Evolutionary conservation across 2,888 invertebrate genomes (phyloP).

Genomic region (Eristalinus aeneus): DNA sequence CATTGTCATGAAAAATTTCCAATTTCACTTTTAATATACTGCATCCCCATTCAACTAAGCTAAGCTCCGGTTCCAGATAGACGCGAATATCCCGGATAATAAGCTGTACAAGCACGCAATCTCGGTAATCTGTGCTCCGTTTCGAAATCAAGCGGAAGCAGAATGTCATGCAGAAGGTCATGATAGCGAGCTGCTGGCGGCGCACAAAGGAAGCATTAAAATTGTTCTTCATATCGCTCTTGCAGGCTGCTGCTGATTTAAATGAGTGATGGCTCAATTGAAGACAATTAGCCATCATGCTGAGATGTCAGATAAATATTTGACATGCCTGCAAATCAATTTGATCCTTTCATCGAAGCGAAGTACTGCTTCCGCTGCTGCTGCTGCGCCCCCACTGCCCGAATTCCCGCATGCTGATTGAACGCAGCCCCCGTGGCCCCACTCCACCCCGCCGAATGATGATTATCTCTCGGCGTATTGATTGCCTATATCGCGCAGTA

Average conservation of each 20-base stretch:
- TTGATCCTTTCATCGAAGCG: not conserved
- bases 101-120: not conserved
- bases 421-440: not conserved
- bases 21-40: not conserved
- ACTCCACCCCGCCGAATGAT: not conserved
- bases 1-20: not conserved
- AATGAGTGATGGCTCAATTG: not conserved
- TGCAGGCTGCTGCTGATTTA: not conserved
- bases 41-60: not conserved
- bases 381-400: not conserved
- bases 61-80: not conserved
- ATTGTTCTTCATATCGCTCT: not conserved
- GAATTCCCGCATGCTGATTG: not conserved
- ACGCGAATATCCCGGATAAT: not conserved
- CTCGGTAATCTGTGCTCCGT: not conserved
- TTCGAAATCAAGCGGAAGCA: not conserved
- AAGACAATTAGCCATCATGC: constrained; percentile 8
- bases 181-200: not conserved
- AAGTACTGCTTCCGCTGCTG: not conserved
- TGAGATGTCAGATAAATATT: constrained; percentile 4
- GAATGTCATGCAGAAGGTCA: not conserved
- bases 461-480: constrained; percentile 15
- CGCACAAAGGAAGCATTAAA: not conserved
- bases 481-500: constrained; percentile 49
- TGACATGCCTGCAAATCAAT: not conserved